These are phyloP conservation scores for Leptarthrus brevirostris DNA, from an alignment of 2,888 invertebrate species.

Conservation along the genomic window DNA sequence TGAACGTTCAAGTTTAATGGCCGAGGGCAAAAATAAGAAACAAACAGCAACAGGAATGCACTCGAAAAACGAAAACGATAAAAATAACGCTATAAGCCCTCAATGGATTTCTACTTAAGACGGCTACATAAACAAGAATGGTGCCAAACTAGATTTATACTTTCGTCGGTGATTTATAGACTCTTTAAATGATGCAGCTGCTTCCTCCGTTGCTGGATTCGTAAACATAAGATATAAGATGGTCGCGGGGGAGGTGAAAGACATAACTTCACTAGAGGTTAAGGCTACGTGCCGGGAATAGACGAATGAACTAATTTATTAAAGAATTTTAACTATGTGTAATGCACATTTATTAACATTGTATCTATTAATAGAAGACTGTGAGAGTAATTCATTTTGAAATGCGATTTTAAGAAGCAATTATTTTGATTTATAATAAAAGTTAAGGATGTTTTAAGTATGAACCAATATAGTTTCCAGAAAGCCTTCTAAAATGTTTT, in stretches of 20 bases:
- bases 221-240: neutral
- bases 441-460: too few relatives aligned
- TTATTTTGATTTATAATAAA: too few relatives aligned
- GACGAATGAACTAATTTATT: too few relatives aligned
- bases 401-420: too few relatives aligned
- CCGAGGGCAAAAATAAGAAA: slow-evolving; percentile 6
- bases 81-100: neutral
- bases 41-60: neutral
- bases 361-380: too few relatives aligned
- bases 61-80: neutral
- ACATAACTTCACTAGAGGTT: neutral
- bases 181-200: neutral
- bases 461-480: too few relatives aligned
- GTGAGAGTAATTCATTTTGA: too few relatives aligned
- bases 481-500: too few relatives aligned
- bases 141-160: slow-evolving; percentile 36
- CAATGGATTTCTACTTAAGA: neutral
- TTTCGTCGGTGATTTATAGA: slow-evolving; percentile 16
- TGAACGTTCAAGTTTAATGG: slow-evolving; percentile 25
- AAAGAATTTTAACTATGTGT: too few relatives aligned
- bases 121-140: slow-evolving; percentile 4
- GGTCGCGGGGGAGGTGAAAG: neutral
- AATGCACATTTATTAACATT: too few relatives aligned
- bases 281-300: neutral
- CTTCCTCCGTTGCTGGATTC: neutral